phyloP scores from a whole-genome alignment of 2,888 invertebrate genomes.

The Xestia rhomboidea region DNA sequence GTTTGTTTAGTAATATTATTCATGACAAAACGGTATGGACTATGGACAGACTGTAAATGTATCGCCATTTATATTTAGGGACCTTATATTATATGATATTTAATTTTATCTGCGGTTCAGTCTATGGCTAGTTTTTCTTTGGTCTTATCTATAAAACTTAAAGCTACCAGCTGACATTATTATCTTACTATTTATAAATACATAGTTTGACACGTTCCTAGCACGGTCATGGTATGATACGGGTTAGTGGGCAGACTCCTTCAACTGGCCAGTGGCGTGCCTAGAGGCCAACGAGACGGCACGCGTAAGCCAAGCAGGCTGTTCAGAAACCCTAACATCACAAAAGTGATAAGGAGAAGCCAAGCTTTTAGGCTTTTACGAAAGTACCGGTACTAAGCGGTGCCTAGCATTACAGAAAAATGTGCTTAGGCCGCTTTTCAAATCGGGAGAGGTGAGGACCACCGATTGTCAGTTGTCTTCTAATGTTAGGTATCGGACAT shows the following conservation, averaged over 20 bases:
- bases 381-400: too few species aligned
- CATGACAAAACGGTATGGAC: neutral
- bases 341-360: too few species aligned
- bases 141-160: neutral
- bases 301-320: neutral
- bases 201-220: neutral
- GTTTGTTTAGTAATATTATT: conserved; percentile 32
- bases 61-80: neutral
- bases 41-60: neutral
- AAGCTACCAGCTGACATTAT: neutral
- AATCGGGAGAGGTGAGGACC: neutral
- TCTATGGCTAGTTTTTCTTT: neutral
- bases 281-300: neutral
- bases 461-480: neutral
- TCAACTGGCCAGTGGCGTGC: neutral
- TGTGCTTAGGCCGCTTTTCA: too few species aligned
- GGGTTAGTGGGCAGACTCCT: neutral
- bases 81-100: neutral
- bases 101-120: neutral
- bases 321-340: neutral
- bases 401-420: too few species aligned
- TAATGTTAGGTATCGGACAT: neutral
- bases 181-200: neutral
- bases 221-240: too few species aligned
- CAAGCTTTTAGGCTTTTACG: too few species aligned